A percentile compares a stretch with the other conserved stretches of the same genome.
Evolutionary conservation across 2,797 vertebrate species (phyloP).

Genomic region (Siniperca undulata): DNA sequence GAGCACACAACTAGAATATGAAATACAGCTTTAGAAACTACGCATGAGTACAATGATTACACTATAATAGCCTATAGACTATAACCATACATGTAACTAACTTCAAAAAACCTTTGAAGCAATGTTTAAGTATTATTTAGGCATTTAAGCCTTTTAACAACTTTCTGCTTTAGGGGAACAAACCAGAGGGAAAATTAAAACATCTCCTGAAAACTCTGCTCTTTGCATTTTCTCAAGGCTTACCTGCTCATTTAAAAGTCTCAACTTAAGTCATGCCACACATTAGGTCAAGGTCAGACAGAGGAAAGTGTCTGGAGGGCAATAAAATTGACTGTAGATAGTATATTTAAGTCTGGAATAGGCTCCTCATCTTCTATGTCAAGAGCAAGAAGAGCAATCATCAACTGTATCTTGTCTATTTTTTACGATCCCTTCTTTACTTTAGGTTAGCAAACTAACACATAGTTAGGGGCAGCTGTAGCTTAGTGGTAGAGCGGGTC

Average conservation of each 20-base stretch:
- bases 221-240: conserved; percentile 38
- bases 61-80: not conserved
- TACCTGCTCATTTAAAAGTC: conserved; percentile 47
- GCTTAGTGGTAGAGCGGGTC: too few relatives aligned
- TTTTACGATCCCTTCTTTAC: not conserved
- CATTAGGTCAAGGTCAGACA: not conserved
- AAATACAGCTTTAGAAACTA: not conserved
- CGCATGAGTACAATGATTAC: not conserved
- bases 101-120: not conserved
- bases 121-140: not conserved
- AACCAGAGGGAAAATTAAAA: not conserved
- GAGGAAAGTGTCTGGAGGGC: not conserved
- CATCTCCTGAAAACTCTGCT: not conserved
- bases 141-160: not conserved
- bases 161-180: not conserved
- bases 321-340: not conserved
- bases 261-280: not conserved
- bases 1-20: not conserved
- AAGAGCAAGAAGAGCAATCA: not conserved
- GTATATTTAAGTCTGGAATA: not conserved
- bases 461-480: too few relatives aligned
- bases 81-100: not conserved
- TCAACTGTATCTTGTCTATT: not conserved
- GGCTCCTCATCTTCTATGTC: not conserved
- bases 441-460: conserved; percentile 11